These are phyloP conservation scores for Protobothrops mucrosquamatus DNA, from an alignment of 2,113 vertebrate genomes.

Conservation along the genomic window DNA sequence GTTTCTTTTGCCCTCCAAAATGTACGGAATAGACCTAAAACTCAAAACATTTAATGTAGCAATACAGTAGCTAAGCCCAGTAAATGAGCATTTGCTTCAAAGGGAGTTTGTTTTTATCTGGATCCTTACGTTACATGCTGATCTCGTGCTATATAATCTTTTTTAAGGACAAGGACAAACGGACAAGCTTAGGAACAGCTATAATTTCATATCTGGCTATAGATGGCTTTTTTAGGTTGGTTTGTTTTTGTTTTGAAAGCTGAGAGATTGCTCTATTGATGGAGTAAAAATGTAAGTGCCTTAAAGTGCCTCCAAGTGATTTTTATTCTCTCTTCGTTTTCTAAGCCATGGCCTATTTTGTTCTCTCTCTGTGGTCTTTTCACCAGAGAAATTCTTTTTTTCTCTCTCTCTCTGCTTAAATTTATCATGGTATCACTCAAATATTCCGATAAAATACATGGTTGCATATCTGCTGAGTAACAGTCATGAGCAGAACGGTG, in stretches of 20 bases:
- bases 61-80: too few species aligned
- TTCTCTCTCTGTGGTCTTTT: slow-evolving; percentile 18
- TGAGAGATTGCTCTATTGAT: slow-evolving; percentile 16
- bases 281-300: neutral
- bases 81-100: neutral
- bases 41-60: neutral
- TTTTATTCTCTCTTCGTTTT: neutral
- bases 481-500: slow-evolving; percentile 18
- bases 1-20: neutral
- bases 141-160: neutral
- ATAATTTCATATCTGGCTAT: slow-evolving; percentile 17
- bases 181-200: slow-evolving; percentile 1
- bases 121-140: neutral
- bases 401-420: slow-evolving; percentile 40
- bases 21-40: neutral
- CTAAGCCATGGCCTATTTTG: slow-evolving; percentile 20
- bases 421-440: slow-evolving; percentile 34
- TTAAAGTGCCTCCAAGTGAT: slow-evolving; percentile 1
- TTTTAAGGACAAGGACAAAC: slow-evolving; percentile 26
- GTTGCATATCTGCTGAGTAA: slow-evolving; percentile 28
- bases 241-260: slow-evolving; percentile 13
- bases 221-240: neutral
- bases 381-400: slow-evolving; percentile 32
- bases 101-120: neutral
- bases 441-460: slow-evolving; percentile 36